These are phyloP conservation scores for Eupithecia exiguata DNA, from an alignment of 2,888 invertebrate species.

Conservation along the genomic window DNA sequence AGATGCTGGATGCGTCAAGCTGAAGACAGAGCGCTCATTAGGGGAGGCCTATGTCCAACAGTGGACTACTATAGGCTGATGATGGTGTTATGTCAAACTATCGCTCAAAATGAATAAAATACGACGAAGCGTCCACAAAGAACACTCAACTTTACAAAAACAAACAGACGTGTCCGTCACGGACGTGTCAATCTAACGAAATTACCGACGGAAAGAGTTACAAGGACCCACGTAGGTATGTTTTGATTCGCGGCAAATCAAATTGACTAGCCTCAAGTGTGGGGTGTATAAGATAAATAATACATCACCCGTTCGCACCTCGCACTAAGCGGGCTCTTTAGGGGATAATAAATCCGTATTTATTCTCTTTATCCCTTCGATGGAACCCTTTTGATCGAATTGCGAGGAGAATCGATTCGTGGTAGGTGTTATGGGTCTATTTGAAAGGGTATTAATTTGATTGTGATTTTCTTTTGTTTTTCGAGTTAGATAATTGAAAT, in stretches of 20 bases:
- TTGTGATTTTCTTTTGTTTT: constrained; percentile 16
- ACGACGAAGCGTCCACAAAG: background rate
- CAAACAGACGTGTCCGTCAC: background rate
- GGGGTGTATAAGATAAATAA: constrained; percentile 77
- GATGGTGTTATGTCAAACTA: too few relatives aligned
- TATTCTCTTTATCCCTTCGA: constrained; percentile 75
- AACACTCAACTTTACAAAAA: background rate
- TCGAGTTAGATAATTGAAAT: background rate
- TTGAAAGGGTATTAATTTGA: constrained; percentile 21
- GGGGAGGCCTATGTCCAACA: too few relatives aligned
- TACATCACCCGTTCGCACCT: constrained; percentile 80
- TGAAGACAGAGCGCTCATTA: too few relatives aligned
- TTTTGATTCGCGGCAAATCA: constrained; percentile 75
- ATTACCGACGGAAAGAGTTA: constrained; percentile 2
- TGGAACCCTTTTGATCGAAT: constrained; percentile 74
- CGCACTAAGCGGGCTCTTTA: constrained; percentile 75
- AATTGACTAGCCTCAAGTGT: constrained; percentile 75
- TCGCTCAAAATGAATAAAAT: background rate
- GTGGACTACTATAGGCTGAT: too few relatives aligned
- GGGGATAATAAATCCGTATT: constrained; percentile 84
- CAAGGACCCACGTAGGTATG: constrained; percentile 55
- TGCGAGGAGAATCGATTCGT: constrained; percentile 76
- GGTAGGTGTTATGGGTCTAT: constrained; percentile 40
- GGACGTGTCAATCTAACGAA: background rate
- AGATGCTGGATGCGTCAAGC: too few relatives aligned